These are phyloP conservation scores for Halictus quadricinctus DNA, from an alignment of 2,888 invertebrate genomes.

Conservation along the genomic window DNA sequence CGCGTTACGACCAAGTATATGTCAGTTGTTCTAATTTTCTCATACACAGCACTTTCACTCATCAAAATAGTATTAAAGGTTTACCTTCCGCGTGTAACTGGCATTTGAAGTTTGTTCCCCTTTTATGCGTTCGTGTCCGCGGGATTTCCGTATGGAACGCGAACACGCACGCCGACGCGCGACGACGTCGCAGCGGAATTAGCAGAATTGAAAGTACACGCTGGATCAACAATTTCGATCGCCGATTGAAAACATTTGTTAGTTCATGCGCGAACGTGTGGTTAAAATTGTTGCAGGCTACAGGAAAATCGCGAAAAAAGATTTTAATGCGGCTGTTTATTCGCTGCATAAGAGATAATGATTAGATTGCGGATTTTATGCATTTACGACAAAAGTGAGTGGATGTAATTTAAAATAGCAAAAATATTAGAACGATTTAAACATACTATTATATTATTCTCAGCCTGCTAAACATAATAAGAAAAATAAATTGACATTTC, in stretches of 20 bases:
- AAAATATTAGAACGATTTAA: too few species aligned
- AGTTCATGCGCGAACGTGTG: background rate
- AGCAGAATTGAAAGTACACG: background rate
- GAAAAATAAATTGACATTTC: too few species aligned
- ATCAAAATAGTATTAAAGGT: background rate
- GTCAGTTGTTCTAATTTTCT: constrained; percentile 2
- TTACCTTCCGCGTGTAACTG: constrained; percentile 4
- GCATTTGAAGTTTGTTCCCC: background rate
- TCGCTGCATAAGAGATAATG: too few species aligned
- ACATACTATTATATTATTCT: too few species aligned
- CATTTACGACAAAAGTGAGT: too few species aligned
- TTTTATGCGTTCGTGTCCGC: constrained; percentile 2
- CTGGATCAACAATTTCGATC: background rate
- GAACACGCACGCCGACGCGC: background rate
- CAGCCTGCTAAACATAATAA: too few species aligned
- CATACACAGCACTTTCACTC: constrained; percentile 3
- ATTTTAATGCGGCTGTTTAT: background rate
- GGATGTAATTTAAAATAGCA: too few species aligned
- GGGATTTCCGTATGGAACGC: background rate
- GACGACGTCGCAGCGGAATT: background rate
- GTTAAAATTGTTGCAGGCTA: background rate
- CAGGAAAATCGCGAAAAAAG: background rate
- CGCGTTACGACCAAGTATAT: background rate
- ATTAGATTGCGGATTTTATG: too few species aligned
- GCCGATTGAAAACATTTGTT: background rate